These are phyloP conservation scores for Paramormyrops kingsleyae DNA, from an alignment of 2,113 vertebrate genomes.

Conservation along the genomic window DNA sequence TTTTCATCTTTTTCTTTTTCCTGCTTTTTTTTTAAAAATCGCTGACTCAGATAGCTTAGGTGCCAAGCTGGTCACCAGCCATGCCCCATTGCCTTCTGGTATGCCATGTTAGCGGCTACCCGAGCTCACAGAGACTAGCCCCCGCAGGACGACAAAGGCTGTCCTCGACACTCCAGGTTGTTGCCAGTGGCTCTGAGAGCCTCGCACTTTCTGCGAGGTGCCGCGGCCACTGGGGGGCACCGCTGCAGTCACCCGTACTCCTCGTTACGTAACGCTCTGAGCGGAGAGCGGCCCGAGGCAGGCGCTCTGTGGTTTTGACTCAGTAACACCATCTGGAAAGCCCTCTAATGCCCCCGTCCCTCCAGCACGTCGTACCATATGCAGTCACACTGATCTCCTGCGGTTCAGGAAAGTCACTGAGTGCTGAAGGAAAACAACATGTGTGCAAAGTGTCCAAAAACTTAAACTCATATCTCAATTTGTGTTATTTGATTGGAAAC, in stretches of 20 bases:
- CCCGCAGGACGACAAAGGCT: not conserved
- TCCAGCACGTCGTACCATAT: not conserved
- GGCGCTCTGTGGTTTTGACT: not conserved
- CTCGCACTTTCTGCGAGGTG: not conserved
- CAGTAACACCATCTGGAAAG: constrained; percentile 19
- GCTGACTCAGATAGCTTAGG: not conserved
- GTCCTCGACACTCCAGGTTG: not conserved
- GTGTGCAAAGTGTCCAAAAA: not conserved
- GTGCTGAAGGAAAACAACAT: not conserved
- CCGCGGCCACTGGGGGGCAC: not conserved
- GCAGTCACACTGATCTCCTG: not conserved
- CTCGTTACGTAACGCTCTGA: not conserved
- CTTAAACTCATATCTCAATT: not conserved
- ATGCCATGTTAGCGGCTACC: not conserved
- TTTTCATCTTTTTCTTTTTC: not conserved
- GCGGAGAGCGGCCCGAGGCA: not conserved
- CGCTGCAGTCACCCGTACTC: not conserved
- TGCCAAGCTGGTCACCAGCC: not conserved
- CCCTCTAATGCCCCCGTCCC: not conserved
- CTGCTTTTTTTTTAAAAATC: not conserved
- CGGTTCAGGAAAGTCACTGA: constrained; percentile 1
- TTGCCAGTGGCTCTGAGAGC: not conserved
- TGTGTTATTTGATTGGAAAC: not conserved
- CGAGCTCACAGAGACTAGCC: not conserved
- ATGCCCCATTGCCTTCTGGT: not conserved